phyloP scores from a whole-genome alignment of 2,113 vertebrate genomes.

The Ceuthmochares aereus region DNA sequence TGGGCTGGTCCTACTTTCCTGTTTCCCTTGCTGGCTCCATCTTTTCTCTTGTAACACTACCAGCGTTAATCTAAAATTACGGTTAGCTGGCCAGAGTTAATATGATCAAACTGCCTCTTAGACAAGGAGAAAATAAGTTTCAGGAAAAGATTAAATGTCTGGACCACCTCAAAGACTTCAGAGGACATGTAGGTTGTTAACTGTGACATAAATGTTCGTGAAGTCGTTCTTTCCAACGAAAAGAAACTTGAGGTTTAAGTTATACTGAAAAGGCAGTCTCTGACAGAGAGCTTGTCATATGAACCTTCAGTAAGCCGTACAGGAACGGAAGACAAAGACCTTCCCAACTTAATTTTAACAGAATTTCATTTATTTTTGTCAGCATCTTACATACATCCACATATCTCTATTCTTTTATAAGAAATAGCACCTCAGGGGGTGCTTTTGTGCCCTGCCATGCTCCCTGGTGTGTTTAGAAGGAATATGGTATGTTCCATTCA shows the following conservation, averaged over 20 bases:
- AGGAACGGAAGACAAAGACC: neutral
- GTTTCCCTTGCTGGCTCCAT: neutral
- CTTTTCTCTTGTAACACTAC: neutral
- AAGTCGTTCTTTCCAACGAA: neutral
- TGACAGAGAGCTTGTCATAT: neutral
- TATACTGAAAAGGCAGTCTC: neutral
- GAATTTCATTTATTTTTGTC: neutral
- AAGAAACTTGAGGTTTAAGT: neutral
- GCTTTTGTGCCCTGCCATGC: neutral
- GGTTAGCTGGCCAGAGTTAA: neutral
- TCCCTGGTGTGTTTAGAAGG: neutral
- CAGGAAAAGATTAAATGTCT: neutral
- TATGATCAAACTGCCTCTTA: neutral
- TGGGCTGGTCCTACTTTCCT: neutral
- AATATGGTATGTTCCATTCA: neutral
- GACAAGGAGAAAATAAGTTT: neutral
- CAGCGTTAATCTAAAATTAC: neutral
- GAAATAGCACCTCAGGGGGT: neutral
- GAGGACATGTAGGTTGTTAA: neutral
- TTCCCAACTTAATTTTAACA: neutral
- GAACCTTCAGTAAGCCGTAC: neutral
- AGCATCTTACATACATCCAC: neutral
- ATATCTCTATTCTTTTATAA: neutral
- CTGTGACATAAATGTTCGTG: neutral
- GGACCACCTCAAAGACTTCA: neutral